Evolutionary conservation across 1,140 invertebrate species (phyloP).

Genomic region (Bombus superbus): DNA sequence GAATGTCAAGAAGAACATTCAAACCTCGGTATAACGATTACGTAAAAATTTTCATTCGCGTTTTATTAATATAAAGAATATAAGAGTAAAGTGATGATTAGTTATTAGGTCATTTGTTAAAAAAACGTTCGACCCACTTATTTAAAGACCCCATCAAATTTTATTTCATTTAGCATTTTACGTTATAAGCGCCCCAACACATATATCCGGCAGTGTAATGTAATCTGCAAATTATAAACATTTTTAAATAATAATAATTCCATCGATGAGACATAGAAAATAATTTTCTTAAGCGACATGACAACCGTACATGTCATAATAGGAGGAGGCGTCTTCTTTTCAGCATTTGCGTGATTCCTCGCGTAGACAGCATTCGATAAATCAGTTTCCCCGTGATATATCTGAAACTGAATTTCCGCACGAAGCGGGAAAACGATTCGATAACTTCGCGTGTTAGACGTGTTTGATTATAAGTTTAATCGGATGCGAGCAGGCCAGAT

Average conservation of each 20-base stretch:
- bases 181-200: too few species aligned
- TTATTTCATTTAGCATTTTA: too few species aligned
- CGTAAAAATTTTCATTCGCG: neutral
- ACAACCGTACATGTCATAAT: neutral
- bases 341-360: neutral
- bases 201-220: neutral
- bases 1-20: conserved; percentile 1
- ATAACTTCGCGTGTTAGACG: conserved; percentile 22
- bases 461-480: conserved; percentile 37
- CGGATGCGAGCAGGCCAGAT: conserved; percentile 9
- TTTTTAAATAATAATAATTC: neutral
- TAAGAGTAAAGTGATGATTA: neutral
- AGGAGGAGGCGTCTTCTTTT: neutral
- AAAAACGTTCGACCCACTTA: too few species aligned
- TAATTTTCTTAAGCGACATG: neutral
- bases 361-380: conserved; percentile 11
- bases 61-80: neutral
- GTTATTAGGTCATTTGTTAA: too few species aligned
- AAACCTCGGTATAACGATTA: too few species aligned
- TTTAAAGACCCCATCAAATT: too few species aligned
- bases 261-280: neutral
- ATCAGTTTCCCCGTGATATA: conserved; percentile 27
- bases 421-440: conserved; percentile 5
- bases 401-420: conserved; percentile 31
- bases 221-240: neutral